Conservation (phyloP, 2,797 vertebrate genomes). For the Hapalemur alaotrensis region DNA sequence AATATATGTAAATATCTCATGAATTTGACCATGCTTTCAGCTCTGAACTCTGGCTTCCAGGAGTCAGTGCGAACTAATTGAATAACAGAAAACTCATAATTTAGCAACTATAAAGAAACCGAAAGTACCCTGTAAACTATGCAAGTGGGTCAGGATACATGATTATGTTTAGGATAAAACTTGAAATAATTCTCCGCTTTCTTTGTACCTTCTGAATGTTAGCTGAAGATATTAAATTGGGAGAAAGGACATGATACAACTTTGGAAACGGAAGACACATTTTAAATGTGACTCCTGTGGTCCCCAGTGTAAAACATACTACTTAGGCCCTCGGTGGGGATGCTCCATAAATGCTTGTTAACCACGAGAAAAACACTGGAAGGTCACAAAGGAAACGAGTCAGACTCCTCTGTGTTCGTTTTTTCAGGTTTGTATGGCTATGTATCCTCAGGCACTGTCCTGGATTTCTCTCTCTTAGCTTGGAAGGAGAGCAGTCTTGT, state of each 20-base stretch:
- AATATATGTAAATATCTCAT: slow-evolving; percentile 73
- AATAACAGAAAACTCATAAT: slow-evolving; percentile 78
- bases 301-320: neutral
- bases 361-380: neutral
- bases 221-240: neutral
- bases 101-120: slow-evolving; percentile 74
- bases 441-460: neutral
- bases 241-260: neutral
- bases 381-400: neutral
- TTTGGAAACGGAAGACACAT: neutral
- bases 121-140: slow-evolving; percentile 71
- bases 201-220: neutral
- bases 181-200: neutral
- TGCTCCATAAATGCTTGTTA: neutral
- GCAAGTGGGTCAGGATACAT: slow-evolving; percentile 13
- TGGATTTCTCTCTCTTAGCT: slow-evolving; percentile 9
- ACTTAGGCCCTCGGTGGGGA: neutral
- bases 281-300: neutral
- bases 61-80: slow-evolving; percentile 70
- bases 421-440: neutral
- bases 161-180: slow-evolving; percentile 7
- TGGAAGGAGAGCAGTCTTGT: neutral
- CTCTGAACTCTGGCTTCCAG: slow-evolving; percentile 77
- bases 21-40: slow-evolving; percentile 71
- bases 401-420: neutral